Conservation (phyloP, 2,888 invertebrate species). For the Agrochola macilenta region DNA sequence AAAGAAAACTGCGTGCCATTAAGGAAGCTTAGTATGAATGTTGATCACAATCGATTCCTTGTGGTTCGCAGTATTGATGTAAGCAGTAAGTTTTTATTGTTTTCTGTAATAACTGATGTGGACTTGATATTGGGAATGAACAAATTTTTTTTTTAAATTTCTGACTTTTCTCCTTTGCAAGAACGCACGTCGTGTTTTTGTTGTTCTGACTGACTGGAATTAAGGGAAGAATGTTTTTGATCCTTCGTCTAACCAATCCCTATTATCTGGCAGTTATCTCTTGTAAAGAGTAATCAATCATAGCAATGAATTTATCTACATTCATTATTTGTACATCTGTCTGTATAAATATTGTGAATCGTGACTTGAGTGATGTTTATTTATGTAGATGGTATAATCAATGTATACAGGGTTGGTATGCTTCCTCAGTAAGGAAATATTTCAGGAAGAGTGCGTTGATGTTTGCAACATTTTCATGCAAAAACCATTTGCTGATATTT, state of each 20-base stretch:
- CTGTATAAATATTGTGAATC: constrained; percentile 37
- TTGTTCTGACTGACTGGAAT: background rate
- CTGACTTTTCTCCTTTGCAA: background rate
- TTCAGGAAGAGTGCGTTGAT: background rate
- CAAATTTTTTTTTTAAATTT: background rate
- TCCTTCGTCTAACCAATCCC: background rate
- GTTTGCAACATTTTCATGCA: background rate
- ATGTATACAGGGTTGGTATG: background rate
- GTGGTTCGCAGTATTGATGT: background rate
- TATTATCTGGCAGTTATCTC: background rate
- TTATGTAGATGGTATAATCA: constrained; percentile 2
- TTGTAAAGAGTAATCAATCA: constrained; percentile 13
- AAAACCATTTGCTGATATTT: background rate
- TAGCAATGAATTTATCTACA: constrained; percentile 3
- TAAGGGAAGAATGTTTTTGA: background rate
- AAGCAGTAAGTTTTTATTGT: constrained; percentile 5
- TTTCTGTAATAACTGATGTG: background rate
- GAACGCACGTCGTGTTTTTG: background rate
- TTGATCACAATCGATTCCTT: constrained; percentile 29
- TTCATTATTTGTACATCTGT: constrained; percentile 25
- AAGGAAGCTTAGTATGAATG: background rate
- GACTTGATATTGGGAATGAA: background rate
- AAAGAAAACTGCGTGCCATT: constrained; percentile 30
- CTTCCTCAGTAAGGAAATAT: background rate
- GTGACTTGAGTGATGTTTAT: constrained; percentile 11